These are phyloP conservation scores for Grammomys dolichurus DNA, from an alignment of 2,113 vertebrate genomes.

Conservation along the genomic window DNA sequence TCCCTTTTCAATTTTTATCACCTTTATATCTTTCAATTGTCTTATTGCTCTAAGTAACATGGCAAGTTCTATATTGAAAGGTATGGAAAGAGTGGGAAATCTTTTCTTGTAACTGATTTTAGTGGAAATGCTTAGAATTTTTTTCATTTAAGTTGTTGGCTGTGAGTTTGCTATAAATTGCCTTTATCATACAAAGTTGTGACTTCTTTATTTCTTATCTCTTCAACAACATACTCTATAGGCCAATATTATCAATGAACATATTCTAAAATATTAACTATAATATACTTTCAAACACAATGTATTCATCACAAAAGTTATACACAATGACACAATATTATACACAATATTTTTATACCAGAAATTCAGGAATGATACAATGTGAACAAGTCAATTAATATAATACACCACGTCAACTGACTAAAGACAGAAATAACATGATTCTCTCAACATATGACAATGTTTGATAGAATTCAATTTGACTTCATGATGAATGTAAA, in stretches of 20 bases:
- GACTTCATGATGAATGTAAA: background rate
- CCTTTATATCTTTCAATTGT: background rate
- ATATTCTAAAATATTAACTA: background rate
- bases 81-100: background rate
- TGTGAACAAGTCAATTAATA: background rate
- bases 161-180: background rate
- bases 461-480: background rate
- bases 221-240: background rate
- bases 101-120: background rate
- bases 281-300: background rate
- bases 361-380: background rate
- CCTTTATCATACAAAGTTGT: background rate
- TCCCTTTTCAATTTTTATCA: background rate
- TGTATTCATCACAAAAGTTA: background rate
- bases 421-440: background rate
- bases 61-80: background rate
- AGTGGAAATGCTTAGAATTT: background rate
- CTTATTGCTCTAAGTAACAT: background rate
- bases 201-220: background rate
- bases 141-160: background rate
- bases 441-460: background rate
- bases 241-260: background rate
- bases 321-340: background rate
- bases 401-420: background rate
- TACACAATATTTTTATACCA: background rate